These are phyloP conservation scores for Chesias legatella DNA, from an alignment of 2,888 invertebrate genomes.

Conservation along the genomic window DNA sequence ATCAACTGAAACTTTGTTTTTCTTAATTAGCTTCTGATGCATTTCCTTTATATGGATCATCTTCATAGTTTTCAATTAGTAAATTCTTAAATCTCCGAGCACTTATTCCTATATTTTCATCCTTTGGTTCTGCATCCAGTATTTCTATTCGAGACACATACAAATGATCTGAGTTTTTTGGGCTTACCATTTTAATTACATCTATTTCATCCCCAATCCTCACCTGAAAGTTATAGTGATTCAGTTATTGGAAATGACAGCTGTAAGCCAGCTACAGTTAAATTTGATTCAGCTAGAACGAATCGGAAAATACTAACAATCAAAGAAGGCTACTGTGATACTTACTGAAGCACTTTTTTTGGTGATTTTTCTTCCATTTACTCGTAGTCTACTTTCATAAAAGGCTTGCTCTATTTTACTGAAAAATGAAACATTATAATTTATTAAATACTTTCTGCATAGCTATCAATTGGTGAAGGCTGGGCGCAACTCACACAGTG, in stretches of 20 bases:
- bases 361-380: conserved; percentile 87
- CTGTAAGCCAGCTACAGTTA: too few species aligned
- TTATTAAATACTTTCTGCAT: background rate
- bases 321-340: conserved; percentile 11
- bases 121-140: conserved; percentile 71
- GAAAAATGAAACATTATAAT: conserved; percentile 33
- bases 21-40: conserved; percentile 1
- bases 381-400: conserved; percentile 88
- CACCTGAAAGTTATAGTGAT: conserved; percentile 62
- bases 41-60: conserved; percentile 66
- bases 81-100: conserved; percentile 85
- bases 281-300: too few species aligned
- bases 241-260: too few species aligned
- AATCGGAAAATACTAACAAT: too few species aligned
- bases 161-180: conserved; percentile 84
- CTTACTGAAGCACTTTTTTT: conserved; percentile 88
- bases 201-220: conserved; percentile 88
- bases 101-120: conserved; percentile 81
- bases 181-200: conserved; percentile 84
- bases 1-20: too few species aligned
- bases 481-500: too few species aligned
- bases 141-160: conserved; percentile 85
- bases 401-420: conserved; percentile 90
- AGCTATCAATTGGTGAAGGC: too few species aligned
- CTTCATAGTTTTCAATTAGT: conserved; percentile 86